Evolutionary conservation across 2,888 invertebrate genomes (phyloP).

Genomic region (Metalampra italica): DNA sequence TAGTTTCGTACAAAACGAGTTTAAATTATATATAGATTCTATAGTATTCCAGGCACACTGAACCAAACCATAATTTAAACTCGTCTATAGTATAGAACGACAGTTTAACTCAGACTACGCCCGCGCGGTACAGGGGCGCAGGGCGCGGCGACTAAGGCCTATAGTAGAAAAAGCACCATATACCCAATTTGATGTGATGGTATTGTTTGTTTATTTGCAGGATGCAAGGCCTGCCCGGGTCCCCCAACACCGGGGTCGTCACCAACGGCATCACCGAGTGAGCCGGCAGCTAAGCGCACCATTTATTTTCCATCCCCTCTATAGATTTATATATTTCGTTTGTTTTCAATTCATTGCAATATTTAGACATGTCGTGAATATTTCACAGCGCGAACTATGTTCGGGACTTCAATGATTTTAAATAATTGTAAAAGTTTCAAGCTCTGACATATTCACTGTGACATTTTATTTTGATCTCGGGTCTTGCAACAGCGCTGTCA

Average conservation of each 20-base stretch:
- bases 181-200: no score
- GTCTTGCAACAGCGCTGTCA: slow-evolving; percentile 52
- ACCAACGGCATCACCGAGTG: slow-evolving; percentile 59
- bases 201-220: slow-evolving; percentile 25
- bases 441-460: slow-evolving; percentile 67
- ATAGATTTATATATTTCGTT: slow-evolving; percentile 15
- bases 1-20: no score
- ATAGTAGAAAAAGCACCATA: no score
- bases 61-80: no score
- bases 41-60: no score
- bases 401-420: slow-evolving; percentile 45
- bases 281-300: slow-evolving; percentile 11
- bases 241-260: slow-evolving; percentile 37
- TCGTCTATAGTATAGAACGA: no score
- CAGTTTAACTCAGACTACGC: no score
- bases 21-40: no score
- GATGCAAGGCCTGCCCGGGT: slow-evolving; percentile 29
- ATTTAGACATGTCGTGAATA: slow-evolving; percentile 53
- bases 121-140: no score
- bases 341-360: slow-evolving; percentile 46
- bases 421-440: slow-evolving; percentile 32
- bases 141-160: no score
- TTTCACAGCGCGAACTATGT: slow-evolving; percentile 62
- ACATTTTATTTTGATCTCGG: slow-evolving; percentile 60
- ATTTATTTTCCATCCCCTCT: slow-evolving; percentile 5